Evolutionary conservation across 2,113 vertebrate genomes (phyloP).

Genomic region (Pomatostomus ruficeps): DNA sequence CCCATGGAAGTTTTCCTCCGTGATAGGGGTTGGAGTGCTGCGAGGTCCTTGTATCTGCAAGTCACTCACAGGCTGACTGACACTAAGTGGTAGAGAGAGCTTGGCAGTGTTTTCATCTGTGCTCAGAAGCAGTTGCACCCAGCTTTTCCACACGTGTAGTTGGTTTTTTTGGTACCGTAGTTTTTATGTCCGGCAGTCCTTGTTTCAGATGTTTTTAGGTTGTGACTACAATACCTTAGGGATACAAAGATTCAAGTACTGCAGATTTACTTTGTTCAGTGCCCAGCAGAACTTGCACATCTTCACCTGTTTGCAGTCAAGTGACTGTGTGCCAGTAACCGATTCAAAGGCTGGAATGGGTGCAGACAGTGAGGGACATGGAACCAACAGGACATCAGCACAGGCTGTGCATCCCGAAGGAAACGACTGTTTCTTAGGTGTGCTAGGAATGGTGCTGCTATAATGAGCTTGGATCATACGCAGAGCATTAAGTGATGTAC

Average conservation of each 20-base stretch:
- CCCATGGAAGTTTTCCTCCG: rapidly evolving
- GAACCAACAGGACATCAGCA: not conserved
- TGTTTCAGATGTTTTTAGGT: not conserved
- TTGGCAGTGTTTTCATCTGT: not conserved
- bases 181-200: not conserved
- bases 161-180: not conserved
- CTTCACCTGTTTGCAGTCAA: not conserved
- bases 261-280: not conserved
- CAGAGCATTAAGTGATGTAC: not conserved
- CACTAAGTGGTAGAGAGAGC: not conserved
- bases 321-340: not conserved
- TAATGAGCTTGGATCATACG: rapidly evolving
- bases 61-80: not conserved
- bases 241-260: not conserved
- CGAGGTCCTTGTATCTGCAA: not conserved
- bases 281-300: not conserved
- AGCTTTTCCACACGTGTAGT: rapidly evolving
- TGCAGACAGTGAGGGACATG: rapidly evolving
- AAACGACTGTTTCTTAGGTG: not conserved
- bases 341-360: not conserved
- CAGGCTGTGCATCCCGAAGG: not conserved
- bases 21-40: no score
- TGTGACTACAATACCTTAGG: not conserved
- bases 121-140: not conserved
- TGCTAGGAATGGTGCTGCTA: not conserved